Conservation (phyloP, 2,113 vertebrate genomes). For the Oostethus manadensis region DNA sequence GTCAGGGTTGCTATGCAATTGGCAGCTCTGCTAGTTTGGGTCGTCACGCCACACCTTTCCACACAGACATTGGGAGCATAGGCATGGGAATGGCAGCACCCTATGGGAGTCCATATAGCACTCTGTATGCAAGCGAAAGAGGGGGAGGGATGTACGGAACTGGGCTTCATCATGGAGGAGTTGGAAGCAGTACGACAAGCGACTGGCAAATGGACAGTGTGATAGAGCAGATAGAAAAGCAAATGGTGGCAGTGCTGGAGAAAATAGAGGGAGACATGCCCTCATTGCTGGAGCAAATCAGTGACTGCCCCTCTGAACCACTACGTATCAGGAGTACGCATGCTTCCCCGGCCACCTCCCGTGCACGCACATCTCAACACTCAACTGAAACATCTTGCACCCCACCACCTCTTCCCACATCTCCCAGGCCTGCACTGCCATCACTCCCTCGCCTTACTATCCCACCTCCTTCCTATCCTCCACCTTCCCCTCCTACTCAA, state of each 20-base stretch:
- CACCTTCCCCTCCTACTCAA: slow-evolving; percentile 65
- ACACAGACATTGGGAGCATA: slow-evolving; percentile 44
- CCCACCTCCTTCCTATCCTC: slow-evolving; percentile 53
- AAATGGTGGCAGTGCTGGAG: slow-evolving; percentile 78
- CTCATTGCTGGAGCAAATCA: slow-evolving; percentile 75
- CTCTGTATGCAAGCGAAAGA: slow-evolving; percentile 56
- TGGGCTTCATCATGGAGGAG: slow-evolving; percentile 51
- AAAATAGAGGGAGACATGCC: slow-evolving; percentile 81
- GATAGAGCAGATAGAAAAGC: slow-evolving; percentile 78
- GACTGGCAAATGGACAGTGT: slow-evolving; percentile 80
- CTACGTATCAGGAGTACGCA: slow-evolving; percentile 61
- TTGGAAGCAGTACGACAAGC: slow-evolving; percentile 38
- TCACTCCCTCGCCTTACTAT: slow-evolving; percentile 57
- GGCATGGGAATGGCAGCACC: slow-evolving; percentile 52
- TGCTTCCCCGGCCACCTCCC: slow-evolving; percentile 58
- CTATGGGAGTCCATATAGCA: slow-evolving; percentile 60
- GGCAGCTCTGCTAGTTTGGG: slow-evolving; percentile 65
- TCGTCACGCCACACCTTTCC: slow-evolving; percentile 53
- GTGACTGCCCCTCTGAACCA: slow-evolving; percentile 67
- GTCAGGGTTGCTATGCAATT: slow-evolving; percentile 51
- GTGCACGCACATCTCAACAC: slow-evolving; percentile 46
- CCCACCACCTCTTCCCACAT: slow-evolving; percentile 60
- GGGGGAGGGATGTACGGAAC: slow-evolving; percentile 61
- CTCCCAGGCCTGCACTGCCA: slow-evolving; percentile 38
- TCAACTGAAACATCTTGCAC: slow-evolving; percentile 25